Evolutionary conservation across 2,888 invertebrate species (phyloP).

Genomic region (Polia nebulosa): DNA sequence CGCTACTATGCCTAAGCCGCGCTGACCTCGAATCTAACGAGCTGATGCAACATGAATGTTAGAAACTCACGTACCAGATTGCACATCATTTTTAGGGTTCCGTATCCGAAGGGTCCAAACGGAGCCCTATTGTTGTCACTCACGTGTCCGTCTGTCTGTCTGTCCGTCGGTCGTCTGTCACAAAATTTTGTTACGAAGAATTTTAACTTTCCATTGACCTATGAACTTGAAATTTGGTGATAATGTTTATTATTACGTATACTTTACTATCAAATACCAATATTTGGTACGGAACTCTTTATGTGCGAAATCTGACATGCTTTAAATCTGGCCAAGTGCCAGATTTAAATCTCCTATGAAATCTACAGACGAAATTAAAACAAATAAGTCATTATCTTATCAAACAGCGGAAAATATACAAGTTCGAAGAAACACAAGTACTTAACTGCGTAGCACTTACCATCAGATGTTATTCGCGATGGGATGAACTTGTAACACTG

Average conservation of each 20-base stretch:
- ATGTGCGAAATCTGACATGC: too few relatives aligned
- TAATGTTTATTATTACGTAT: too few relatives aligned
- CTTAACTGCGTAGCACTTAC: neutral
- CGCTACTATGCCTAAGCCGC: neutral
- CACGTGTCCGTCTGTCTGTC: too few relatives aligned
- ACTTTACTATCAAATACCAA: too few relatives aligned
- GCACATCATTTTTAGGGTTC: neutral
- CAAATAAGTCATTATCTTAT: conserved; percentile 6
- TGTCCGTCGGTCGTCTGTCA: too few relatives aligned
- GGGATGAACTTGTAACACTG: neutral
- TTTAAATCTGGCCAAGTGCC: too few relatives aligned
- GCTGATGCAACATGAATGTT: neutral
- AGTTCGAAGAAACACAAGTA: conserved; percentile 5
- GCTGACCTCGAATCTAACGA: conserved; percentile 2
- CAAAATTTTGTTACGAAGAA: too few relatives aligned
- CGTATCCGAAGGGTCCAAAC: too few relatives aligned
- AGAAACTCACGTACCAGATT: neutral
- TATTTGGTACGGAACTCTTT: too few relatives aligned
- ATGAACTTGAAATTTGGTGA: too few relatives aligned
- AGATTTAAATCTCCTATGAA: neutral
- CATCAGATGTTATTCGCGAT: conserved; percentile 12
- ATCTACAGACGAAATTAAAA: conserved; percentile 9
- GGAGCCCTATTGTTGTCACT: too few relatives aligned
- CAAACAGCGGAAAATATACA: conserved; percentile 9
- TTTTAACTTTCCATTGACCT: too few relatives aligned